Conservation (phyloP, 2,797 vertebrate species). For the Bradypodion ventrale region DNA sequence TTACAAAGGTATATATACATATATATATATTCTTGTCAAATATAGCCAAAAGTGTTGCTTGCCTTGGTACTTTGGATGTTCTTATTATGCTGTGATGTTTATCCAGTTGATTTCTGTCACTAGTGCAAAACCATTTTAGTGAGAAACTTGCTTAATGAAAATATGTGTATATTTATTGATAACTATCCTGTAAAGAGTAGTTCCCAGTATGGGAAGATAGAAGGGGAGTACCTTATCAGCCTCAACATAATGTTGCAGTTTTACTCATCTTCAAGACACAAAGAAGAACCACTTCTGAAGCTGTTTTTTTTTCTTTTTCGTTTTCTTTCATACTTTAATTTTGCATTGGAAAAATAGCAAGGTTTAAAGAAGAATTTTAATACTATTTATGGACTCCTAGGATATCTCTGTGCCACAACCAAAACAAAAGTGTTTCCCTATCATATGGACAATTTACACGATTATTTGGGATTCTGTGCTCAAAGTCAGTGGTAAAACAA, state of each 20-base stretch:
- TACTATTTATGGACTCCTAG: constrained; percentile 74
- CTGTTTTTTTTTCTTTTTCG: constrained; percentile 69
- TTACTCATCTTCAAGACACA: constrained; percentile 78
- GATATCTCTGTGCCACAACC: constrained; percentile 69
- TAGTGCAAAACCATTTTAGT: constrained; percentile 49
- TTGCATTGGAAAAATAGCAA: constrained; percentile 76
- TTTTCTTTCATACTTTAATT: constrained; percentile 69
- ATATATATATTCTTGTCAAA: constrained; percentile 73
- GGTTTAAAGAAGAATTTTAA: constrained; percentile 75
- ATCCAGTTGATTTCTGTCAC: constrained; percentile 68
- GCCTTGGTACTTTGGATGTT: constrained; percentile 68
- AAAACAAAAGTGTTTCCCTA: constrained; percentile 74
- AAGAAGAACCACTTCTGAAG: constrained; percentile 75
- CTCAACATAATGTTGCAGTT: constrained; percentile 76
- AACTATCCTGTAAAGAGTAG: constrained; percentile 83
- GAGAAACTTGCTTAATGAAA: constrained; percentile 58
- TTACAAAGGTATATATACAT: constrained; percentile 89
- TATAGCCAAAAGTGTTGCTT: constrained; percentile 62
- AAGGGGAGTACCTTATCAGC: constrained; percentile 76
- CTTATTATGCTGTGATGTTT: constrained; percentile 59
- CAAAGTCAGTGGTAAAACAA: constrained; percentile 56
- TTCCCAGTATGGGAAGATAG: constrained; percentile 77
- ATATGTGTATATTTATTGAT: constrained; percentile 68
- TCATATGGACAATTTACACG: constrained; percentile 73
- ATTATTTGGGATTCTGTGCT: constrained; percentile 56